phyloP scores from a whole-genome alignment of 35 echinoderm and acorn worm genomes.

The Holothuria glaberrima region DNA sequence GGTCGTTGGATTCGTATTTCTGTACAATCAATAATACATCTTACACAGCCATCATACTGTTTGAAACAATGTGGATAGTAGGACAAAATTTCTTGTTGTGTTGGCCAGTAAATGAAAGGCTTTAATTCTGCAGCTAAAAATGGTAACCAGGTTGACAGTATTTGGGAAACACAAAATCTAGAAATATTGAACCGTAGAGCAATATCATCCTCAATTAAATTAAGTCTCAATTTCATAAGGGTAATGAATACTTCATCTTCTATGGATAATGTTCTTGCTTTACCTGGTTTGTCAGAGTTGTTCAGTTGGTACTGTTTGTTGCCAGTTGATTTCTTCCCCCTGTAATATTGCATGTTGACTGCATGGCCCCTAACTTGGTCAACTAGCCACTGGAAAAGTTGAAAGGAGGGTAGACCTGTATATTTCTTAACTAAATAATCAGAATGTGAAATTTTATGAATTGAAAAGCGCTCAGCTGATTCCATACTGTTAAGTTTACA shows the following conservation, averaged over 20 bases:
- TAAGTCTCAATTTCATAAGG: conserved; percentile 76
- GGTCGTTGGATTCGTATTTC: conserved; percentile 77
- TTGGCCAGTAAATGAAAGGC: conserved; percentile 71
- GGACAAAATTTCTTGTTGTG: conserved; percentile 54
- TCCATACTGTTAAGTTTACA: background rate
- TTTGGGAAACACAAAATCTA: conserved; percentile 69
- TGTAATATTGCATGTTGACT: conserved; percentile 64
- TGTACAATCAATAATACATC: conserved; percentile 87
- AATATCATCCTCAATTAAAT: conserved; percentile 68
- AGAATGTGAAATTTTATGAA: conserved; percentile 47
- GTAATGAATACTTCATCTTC: conserved; percentile 66
- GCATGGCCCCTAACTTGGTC: conserved; percentile 30
- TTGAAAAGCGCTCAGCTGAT: conserved; percentile 36
- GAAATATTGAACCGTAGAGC: conserved; percentile 71
- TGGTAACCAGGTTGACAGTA: conserved; percentile 83
- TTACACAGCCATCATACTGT: conserved; percentile 67
- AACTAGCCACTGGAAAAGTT: conserved; percentile 61
- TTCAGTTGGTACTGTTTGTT: conserved; percentile 49
- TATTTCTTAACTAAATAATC: conserved; percentile 66
- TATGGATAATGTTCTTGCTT: conserved; percentile 15
- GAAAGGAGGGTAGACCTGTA: conserved; percentile 50
- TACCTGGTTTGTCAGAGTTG: conserved; percentile 55
- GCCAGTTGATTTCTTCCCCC: conserved; percentile 27
- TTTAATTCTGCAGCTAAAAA: conserved; percentile 69
- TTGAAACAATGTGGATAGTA: conserved; percentile 83